Evolutionary conservation across 2,888 invertebrate genomes (phyloP).

Genomic region (Amorpha juglandis): DNA sequence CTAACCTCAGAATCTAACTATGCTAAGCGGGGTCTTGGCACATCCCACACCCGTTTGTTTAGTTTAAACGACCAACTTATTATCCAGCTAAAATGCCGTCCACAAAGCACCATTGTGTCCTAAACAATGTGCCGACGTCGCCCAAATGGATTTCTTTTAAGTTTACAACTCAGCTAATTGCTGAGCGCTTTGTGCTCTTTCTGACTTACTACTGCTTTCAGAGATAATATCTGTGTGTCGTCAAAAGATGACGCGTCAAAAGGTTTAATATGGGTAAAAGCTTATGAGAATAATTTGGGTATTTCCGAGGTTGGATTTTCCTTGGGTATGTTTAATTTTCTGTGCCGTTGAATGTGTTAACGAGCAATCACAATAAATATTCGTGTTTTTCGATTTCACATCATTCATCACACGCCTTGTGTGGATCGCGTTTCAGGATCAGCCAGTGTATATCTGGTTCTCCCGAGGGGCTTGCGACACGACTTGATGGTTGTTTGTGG

Average conservation of each 20-base stretch:
- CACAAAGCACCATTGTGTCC: conserved; percentile 53
- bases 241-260: conserved; percentile 2
- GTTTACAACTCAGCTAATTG: conserved; percentile 56
- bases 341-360: background rate
- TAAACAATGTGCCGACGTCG: conserved; percentile 51
- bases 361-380: no score
- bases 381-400: no score
- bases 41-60: conserved; percentile 33
- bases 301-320: background rate
- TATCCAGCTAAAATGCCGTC: conserved; percentile 37
- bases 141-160: conserved; percentile 61
- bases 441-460: no score
- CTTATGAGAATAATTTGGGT: background rate
- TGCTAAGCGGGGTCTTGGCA: conserved; percentile 21
- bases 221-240: conserved; percentile 1
- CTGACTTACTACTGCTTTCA: background rate
- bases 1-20: conserved; percentile 10
- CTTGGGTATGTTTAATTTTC: background rate
- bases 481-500: no score
- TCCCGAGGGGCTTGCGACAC: no score
- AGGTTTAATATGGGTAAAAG: background rate
- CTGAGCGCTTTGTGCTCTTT: conserved; percentile 46
- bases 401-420: no score
- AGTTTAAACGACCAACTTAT: conserved; percentile 39
- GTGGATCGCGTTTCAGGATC: no score